Evolutionary conservation across 2,113 vertebrate species (phyloP).

Genomic region (Mesoclemmys tuberculata): DNA sequence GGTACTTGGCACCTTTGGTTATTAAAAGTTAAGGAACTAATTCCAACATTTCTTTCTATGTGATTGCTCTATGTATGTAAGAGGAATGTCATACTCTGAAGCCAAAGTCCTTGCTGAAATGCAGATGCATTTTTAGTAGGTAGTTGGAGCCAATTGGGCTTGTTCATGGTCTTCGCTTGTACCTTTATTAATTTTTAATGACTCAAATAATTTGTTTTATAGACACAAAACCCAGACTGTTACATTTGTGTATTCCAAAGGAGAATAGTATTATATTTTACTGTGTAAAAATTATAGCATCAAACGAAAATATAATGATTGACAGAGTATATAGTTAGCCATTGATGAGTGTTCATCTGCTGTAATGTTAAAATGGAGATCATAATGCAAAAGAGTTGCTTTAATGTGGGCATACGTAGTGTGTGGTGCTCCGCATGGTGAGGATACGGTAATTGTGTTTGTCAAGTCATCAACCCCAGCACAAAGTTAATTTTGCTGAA

Average conservation of each 20-base stretch:
- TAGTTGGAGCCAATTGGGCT: neutral
- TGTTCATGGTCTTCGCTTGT: conserved; percentile 12
- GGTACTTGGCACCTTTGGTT: neutral
- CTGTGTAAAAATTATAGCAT: neutral
- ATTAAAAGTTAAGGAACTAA: conserved; percentile 34
- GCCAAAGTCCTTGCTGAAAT: neutral
- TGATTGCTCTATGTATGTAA: neutral
- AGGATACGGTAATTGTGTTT: neutral
- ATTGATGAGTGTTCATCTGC: neutral
- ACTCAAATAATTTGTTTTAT: neutral
- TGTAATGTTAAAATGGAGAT: conserved; percentile 20
- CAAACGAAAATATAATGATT: conserved; percentile 10
- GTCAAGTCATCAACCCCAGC: neutral
- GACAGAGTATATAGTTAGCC: neutral
- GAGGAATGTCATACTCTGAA: neutral
- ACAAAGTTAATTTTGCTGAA: neutral
- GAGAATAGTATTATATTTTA: neutral
- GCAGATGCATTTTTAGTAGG: neutral
- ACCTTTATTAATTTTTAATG: conserved; percentile 4
- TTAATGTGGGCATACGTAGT: neutral
- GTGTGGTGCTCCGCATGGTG: neutral
- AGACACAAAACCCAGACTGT: neutral
- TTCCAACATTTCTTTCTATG: conserved; percentile 8
- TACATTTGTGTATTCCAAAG: neutral
- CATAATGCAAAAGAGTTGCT: neutral